A percentile compares a stretch with the other conserved stretches of the same genome.
These are phyloP conservation scores for Acanthochromis polyacanthus DNA, from an alignment of 2,113 vertebrate species.

Conservation along the genomic window DNA sequence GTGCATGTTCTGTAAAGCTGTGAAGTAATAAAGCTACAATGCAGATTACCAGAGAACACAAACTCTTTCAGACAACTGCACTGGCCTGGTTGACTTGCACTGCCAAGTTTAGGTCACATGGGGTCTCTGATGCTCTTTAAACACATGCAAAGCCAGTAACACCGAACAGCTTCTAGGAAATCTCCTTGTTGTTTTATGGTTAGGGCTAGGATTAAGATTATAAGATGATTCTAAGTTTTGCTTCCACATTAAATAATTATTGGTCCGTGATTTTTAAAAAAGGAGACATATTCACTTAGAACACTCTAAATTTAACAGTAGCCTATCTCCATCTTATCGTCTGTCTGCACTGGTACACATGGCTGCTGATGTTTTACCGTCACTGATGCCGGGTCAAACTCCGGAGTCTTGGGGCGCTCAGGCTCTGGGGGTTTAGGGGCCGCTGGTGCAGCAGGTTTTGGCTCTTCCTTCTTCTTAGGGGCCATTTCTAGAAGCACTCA, in stretches of 20 bases:
- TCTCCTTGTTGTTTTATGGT: background rate
- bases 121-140: conserved; percentile 69
- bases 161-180: background rate
- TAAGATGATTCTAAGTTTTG: background rate
- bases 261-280: background rate
- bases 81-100: conserved; percentile 49
- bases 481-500: conserved; percentile 82
- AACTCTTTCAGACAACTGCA: background rate
- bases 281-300: too few relatives aligned
- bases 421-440: conserved; percentile 85
- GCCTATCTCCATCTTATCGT: background rate
- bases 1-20: background rate
- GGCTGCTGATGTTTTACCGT: conserved; percentile 83
- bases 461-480: conserved; percentile 96
- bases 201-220: background rate
- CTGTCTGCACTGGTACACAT: background rate
- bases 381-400: conserved; percentile 89
- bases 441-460: conserved; percentile 85
- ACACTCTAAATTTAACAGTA: too few relatives aligned
- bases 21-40: background rate
- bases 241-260: background rate
- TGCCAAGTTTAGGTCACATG: conserved; percentile 64
- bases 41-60: too few relatives aligned
- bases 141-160: background rate
- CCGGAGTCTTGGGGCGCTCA: conserved; percentile 76